Evolutionary conservation across 2,888 invertebrate genomes (phyloP).

Genomic region (Agrenia bidenticulata): DNA sequence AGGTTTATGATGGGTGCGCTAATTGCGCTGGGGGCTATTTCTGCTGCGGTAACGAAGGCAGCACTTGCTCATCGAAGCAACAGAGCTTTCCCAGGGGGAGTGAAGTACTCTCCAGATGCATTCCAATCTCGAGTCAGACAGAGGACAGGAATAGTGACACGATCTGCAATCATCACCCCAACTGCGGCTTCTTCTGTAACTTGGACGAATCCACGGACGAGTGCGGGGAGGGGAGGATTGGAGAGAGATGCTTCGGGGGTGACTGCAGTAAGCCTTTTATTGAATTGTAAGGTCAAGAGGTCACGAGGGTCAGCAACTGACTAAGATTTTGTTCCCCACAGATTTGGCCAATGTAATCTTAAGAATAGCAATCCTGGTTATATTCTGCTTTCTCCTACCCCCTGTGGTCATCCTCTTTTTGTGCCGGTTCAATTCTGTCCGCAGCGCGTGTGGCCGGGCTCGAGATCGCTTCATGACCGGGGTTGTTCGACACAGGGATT

Average conservation of each 20-base stretch:
- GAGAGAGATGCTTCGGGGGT: background rate
- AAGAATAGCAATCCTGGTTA: background rate
- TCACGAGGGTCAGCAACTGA: background rate
- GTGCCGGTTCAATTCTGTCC: background rate
- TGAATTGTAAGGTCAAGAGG: background rate
- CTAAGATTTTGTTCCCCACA: background rate
- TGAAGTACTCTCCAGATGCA: constrained; percentile 22
- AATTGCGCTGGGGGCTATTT: constrained; percentile 13
- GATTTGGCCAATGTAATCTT: constrained; percentile 3
- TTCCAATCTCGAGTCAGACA: constrained; percentile 15
- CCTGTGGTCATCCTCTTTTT: constrained; percentile 1
- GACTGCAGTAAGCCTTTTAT: background rate
- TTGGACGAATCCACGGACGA: constrained; percentile 20
- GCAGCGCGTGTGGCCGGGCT: background rate
- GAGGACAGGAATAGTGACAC: background rate
- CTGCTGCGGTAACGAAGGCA: constrained; percentile 27
- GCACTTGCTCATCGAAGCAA: constrained; percentile 3
- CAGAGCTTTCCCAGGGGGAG: background rate
- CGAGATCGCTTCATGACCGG: background rate
- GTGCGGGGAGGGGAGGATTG: constrained; percentile 4
- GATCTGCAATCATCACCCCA: constrained; percentile 33
- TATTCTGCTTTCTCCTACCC: constrained; percentile 14
- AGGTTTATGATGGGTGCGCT: constrained; percentile 9
- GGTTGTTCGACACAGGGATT: background rate
- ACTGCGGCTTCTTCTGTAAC: constrained; percentile 38